phyloP scores from a whole-genome alignment of 2,113 vertebrate genomes.

The Leuciscus idus region DNA sequence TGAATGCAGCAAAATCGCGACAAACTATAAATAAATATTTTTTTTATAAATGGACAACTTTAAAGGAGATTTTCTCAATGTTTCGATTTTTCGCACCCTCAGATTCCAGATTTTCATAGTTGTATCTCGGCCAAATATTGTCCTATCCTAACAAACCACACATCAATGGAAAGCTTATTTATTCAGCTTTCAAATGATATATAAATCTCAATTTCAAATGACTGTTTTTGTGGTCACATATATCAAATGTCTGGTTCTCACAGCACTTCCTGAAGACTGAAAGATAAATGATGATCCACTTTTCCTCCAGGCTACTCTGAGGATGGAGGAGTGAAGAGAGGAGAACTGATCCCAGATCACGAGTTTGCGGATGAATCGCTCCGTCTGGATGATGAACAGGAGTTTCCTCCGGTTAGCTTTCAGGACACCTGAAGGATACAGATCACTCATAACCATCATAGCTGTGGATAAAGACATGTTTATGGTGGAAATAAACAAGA shows the following conservation, averaged over 20 bases:
- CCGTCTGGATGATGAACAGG: conserved; percentile 91
- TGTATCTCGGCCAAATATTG: no score
- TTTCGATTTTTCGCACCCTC: no score
- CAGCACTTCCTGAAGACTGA: background rate
- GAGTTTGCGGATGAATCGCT: conserved; percentile 92
- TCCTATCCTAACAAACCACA: no score
- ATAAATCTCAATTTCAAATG: no score
- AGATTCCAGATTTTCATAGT: no score
- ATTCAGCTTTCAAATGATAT: no score
- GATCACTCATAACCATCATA: background rate
- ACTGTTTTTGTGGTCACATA: no score
- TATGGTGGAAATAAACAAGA: background rate
- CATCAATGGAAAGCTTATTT: no score
- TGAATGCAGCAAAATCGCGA: no score
- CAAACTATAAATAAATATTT: no score
- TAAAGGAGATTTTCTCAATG: no score
- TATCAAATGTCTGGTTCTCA: background rate
- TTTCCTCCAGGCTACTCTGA: conserved; percentile 86
- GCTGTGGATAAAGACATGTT: background rate
- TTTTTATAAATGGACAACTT: no score
- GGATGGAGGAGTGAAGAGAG: conserved; percentile 87
- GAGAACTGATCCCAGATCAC: conserved; percentile 93
- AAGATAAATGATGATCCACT: background rate
- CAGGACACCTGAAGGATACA: conserved; percentile 21
- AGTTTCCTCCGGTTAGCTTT: conserved; percentile 97